phyloP scores from a whole-genome alignment of 1,140 invertebrate genomes.

The Drosophila ananassae region DNA sequence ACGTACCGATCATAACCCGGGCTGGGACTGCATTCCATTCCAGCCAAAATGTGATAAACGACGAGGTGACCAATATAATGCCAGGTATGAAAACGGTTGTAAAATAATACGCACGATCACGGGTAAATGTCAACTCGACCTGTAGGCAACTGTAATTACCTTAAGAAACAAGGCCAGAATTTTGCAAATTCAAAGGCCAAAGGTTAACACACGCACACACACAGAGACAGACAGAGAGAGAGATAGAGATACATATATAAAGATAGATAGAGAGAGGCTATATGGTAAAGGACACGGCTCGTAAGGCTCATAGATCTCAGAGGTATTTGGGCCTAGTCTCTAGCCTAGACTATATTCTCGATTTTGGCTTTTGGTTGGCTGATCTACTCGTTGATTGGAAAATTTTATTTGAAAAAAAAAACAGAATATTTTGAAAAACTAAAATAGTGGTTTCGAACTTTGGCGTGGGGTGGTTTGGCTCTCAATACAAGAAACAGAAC shows the following conservation, averaged over 20 bases:
- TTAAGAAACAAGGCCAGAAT: conserved; percentile 85
- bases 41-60: conserved; percentile 95
- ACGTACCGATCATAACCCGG: conserved; percentile 95
- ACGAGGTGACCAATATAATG: conserved; percentile 97
- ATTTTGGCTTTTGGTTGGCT: conserved; percentile 15
- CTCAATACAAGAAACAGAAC: conserved; percentile 35
- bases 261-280: conserved; percentile 10
- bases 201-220: conserved; percentile 56
- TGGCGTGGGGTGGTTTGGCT: conserved; percentile 25
- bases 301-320: conserved; percentile 1
- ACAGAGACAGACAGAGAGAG: conserved; percentile 47
- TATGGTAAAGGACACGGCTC: conserved; percentile 15
- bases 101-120: conserved; percentile 97
- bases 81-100: conserved; percentile 98
- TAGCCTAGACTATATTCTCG: conserved; percentile 26
- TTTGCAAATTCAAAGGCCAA: conserved; percentile 39
- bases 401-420: conserved; percentile 4
- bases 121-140: conserved; percentile 95
- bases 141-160: conserved; percentile 97
- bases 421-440: conserved; percentile 12
- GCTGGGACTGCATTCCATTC: conserved; percentile 98
- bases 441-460: conserved; percentile 22
- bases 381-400: conserved; percentile 1
- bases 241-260: conserved; percentile 13
- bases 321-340: conserved; percentile 17